Evolutionary conservation across 2,797 vertebrate genomes (phyloP).

Genomic region (Danio jaintianensis): DNA sequence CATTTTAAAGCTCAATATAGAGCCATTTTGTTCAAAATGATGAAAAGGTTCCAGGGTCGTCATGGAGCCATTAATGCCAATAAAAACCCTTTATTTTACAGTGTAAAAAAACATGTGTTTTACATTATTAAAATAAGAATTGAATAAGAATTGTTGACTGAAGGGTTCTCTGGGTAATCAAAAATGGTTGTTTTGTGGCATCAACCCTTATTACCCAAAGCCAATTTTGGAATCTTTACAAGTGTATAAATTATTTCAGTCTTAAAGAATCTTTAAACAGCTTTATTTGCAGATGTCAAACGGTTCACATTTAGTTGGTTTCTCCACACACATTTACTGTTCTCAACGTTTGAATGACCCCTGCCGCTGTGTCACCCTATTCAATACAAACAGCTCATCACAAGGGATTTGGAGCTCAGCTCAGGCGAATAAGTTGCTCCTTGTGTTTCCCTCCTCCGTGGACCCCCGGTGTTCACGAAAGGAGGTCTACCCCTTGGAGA

Average conservation of each 20-base stretch:
- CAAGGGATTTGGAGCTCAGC: constrained; percentile 52
- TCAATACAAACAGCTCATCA: constrained; percentile 59
- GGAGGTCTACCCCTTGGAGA: constrained; percentile 60
- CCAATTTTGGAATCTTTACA: background rate
- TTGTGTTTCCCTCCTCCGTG: constrained; percentile 57
- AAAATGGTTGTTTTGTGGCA: background rate
- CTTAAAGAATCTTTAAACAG: background rate
- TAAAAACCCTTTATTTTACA: too few species aligned
- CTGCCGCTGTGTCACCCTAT: constrained; percentile 50
- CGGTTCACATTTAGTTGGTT: background rate
- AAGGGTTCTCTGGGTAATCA: background rate
- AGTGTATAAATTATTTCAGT: background rate
- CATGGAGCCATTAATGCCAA: too few species aligned
- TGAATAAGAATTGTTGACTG: too few species aligned
- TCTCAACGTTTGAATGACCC: constrained; percentile 40
- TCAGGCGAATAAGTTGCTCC: constrained; percentile 60
- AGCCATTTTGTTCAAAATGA: too few species aligned
- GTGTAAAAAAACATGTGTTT: too few species aligned
- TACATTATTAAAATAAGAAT: too few species aligned
- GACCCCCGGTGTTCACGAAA: constrained; percentile 60
- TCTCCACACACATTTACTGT: constrained; percentile 6
- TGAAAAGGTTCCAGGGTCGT: too few species aligned
- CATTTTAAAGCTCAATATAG: too few species aligned
- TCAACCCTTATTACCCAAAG: background rate
- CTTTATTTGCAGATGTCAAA: background rate